These are phyloP conservation scores for Nesometra sesokonis DNA, from an alignment of 35 echinoderm and acorn worm species.

Conservation along the genomic window DNA sequence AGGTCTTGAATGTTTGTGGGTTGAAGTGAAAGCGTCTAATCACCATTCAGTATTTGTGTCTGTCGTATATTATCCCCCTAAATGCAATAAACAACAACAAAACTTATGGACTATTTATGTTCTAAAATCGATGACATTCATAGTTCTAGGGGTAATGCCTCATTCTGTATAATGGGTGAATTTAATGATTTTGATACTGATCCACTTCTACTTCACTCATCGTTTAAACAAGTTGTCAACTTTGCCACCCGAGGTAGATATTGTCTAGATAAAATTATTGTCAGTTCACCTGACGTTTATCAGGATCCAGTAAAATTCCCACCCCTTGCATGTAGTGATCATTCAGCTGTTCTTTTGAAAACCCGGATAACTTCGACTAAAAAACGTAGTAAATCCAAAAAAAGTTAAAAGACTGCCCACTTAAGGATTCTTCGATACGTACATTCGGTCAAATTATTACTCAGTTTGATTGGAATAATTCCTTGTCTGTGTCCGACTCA, in stretches of 20 bases:
- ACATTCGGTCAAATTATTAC: background rate
- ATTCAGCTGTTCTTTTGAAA: background rate
- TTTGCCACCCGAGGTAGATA: constrained; percentile 2
- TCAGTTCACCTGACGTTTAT: background rate
- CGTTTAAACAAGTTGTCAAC: constrained; percentile 28
- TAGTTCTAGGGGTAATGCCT: background rate
- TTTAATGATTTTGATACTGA: constrained; percentile 33
- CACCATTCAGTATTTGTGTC: constrained; percentile 12
- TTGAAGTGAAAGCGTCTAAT: constrained; percentile 14
- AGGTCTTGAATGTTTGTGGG: constrained; percentile 26
- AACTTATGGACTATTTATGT: constrained; percentile 12
- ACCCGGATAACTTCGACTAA: background rate
- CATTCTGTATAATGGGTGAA: constrained; percentile 24
- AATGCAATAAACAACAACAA: background rate
- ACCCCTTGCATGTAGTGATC: background rate
- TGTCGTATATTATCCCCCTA: constrained; percentile 30
- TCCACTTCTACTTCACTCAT: background rate
- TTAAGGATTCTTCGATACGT: background rate
- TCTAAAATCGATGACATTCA: constrained; percentile 13
- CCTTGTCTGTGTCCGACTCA: background rate
- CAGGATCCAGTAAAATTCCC: background rate
- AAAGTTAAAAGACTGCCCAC: background rate
- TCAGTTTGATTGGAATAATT: background rate
- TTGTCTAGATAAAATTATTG: constrained; percentile 13
- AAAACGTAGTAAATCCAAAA: background rate